Evolutionary conservation across 2,888 invertebrate genomes (phyloP), one percentile per base, ranked within the genome.

Genomic region (Agrotis ipsilon): DNA sequence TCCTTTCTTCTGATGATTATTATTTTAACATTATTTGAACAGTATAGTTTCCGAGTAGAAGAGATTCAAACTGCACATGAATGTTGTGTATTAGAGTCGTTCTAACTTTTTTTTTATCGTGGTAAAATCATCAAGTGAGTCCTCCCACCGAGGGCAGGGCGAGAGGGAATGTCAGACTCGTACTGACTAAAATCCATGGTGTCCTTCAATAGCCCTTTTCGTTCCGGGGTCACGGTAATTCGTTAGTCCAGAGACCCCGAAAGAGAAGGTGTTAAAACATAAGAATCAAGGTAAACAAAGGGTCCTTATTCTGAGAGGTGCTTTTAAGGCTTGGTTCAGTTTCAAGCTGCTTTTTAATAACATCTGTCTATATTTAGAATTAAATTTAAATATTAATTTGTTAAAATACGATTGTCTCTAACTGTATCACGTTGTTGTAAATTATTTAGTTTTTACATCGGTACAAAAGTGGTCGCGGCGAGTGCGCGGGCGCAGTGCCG

Each of bases 381-480:
- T 32, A 68, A 79, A 86, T 90, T 89, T 89, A 80, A 89, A 89
- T 89, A 86, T 89, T 88, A 88, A 89, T 89, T 82, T 87, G 85
- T 83, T 83, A 82, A 83, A 87, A 87, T 86, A 86, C 83, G 89
- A 88, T 91, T 90, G 91, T 91, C 87, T 90, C 83, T 87, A 88
- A 87, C 87, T 86, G 86, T 89, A 89, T 86, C 86, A 85, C 83
- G 87, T 88, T 85, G 87, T 88, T 87, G 89, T 92, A 92, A 91
- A 93, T 93, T 92, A 92, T 93, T 92, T 86, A 87, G 91, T 92
- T 94, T 94, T 94, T 94, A 91, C 87, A 89, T 89, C 87, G 87
- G 88, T 90, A 92, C 90, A 91, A 93, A 92, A 92, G 88, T 90
- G 86, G 91, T 80, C 87, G 90, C 90, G 90, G 91, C 90, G 90